Conservation (phyloP, 1,140 invertebrate species). For the Dendrolimus kikuchii region DNA sequence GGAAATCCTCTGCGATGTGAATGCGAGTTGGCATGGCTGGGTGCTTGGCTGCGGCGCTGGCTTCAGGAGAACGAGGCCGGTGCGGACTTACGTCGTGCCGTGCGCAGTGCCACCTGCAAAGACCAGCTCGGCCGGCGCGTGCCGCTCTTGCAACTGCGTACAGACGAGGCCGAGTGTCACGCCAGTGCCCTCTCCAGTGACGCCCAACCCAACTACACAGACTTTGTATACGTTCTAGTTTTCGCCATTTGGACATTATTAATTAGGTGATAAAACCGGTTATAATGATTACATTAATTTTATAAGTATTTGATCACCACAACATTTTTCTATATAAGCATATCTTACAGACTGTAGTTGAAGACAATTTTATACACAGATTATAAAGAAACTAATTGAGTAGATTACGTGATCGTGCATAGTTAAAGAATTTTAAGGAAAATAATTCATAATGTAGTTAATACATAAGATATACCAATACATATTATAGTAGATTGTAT, state of each 20-base stretch:
- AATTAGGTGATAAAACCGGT: constrained; percentile 47
- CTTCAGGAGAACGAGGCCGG: constrained; percentile 72
- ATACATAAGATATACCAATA: no score
- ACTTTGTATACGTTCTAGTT: constrained; percentile 41
- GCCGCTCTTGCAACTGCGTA: constrained; percentile 80
- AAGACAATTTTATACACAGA: constrained; percentile 21
- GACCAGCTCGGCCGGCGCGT: constrained; percentile 75
- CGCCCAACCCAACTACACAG: constrained; percentile 47
- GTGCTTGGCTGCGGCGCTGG: constrained; percentile 90
- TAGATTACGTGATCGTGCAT: constrained; percentile 18
- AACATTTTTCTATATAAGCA: no score
- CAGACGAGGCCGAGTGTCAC: constrained; percentile 83
- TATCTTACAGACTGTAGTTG: constrained; percentile 16
- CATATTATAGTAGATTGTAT: no score
- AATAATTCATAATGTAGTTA: neutral
- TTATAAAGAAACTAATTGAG: constrained; percentile 11
- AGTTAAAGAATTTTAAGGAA: constrained; percentile 5
- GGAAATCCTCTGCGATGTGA: constrained; percentile 90
- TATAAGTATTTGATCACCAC: no score
- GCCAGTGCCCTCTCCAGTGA: constrained; percentile 81
- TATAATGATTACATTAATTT: constrained; percentile 10
- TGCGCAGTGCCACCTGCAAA: constrained; percentile 76
- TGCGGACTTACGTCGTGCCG: constrained; percentile 46
- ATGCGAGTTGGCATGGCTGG: constrained; percentile 91
- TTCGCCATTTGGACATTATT: constrained; percentile 38